Evolutionary conservation across 2,113 vertebrate genomes (phyloP).

Genomic region (Callorhinus ursinus): DNA sequence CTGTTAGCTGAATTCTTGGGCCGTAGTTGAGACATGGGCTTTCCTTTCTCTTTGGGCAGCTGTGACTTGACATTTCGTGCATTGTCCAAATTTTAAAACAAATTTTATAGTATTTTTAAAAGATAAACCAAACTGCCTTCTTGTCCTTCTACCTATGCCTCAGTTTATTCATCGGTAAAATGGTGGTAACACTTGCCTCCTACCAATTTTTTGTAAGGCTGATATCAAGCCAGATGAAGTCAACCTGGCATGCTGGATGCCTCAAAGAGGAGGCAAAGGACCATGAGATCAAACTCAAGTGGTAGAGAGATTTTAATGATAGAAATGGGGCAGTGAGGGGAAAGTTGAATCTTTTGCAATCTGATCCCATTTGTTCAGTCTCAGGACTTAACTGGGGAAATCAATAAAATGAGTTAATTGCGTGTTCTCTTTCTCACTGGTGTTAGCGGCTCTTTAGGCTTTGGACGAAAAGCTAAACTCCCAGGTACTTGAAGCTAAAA

Average conservation of each 20-base stretch:
- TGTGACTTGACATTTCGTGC: not conserved
- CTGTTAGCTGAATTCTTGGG: not conserved
- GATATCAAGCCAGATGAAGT: not conserved
- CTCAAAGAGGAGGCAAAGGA: not conserved
- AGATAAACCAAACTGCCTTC: not conserved
- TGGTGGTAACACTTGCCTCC: not conserved
- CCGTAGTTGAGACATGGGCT: not conserved
- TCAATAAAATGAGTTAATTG: conserved; percentile 71
- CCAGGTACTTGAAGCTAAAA: conserved; percentile 60
- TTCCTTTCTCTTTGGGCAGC: not conserved
- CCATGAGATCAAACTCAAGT: not conserved
- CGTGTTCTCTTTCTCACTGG: not conserved
- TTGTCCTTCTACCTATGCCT: not conserved
- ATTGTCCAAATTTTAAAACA: not conserved
- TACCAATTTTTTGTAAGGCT: not conserved
- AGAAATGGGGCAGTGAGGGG: conserved; percentile 58
- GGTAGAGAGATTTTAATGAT: conserved; percentile 55
- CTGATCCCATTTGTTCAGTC: conserved; percentile 72
- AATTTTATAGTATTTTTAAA: not conserved
- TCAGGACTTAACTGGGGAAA: conserved; percentile 63
- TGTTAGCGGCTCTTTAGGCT: conserved; percentile 41
- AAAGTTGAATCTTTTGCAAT: conserved; percentile 74
- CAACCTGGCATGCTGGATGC: not conserved
- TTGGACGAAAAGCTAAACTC: conserved; percentile 56
- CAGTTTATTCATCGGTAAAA: conserved; percentile 24